Percentiles rank a stretch among this genome's conserved stretches.
These are phyloP conservation scores for Brachyhypopomus gauderio DNA, from an alignment of 2,113 vertebrate species.

Conservation along the genomic window DNA sequence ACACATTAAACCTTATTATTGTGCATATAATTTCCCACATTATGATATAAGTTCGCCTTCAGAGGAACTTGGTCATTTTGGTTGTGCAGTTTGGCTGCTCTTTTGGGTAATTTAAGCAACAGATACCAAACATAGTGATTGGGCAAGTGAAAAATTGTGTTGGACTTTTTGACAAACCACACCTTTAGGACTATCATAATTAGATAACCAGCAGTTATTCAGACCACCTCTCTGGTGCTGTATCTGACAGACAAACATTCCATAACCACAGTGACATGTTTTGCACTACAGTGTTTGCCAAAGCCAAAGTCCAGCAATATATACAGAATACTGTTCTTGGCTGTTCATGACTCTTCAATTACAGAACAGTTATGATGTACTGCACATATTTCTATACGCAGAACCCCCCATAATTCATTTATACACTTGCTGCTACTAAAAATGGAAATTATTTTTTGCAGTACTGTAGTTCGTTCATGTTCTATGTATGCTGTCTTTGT, in stretches of 20 bases:
- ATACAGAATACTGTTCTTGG: not conserved
- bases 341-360: not conserved
- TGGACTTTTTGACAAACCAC: too few relatives aligned
- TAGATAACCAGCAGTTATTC: too few relatives aligned
- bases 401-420: not conserved
- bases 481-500: not conserved
- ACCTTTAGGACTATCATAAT: too few relatives aligned
- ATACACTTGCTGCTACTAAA: not conserved
- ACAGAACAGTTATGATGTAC: not conserved
- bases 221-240: too few relatives aligned
- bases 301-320: not conserved
- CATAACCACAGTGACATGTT: not conserved
- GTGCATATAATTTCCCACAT: too few relatives aligned
- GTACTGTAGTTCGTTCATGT: not conserved
- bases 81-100: too few relatives aligned
- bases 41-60: too few relatives aligned
- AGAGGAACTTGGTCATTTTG: too few relatives aligned
- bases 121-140: too few relatives aligned
- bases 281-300: not conserved
- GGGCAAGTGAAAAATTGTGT: too few relatives aligned
- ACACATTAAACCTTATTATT: too few relatives aligned
- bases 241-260: not conserved
- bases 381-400: not conserved
- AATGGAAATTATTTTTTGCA: not conserved
- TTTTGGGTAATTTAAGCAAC: too few relatives aligned